Evolutionary conservation across 2,113 vertebrate genomes (phyloP).

Genomic region (Procapra przewalskii): DNA sequence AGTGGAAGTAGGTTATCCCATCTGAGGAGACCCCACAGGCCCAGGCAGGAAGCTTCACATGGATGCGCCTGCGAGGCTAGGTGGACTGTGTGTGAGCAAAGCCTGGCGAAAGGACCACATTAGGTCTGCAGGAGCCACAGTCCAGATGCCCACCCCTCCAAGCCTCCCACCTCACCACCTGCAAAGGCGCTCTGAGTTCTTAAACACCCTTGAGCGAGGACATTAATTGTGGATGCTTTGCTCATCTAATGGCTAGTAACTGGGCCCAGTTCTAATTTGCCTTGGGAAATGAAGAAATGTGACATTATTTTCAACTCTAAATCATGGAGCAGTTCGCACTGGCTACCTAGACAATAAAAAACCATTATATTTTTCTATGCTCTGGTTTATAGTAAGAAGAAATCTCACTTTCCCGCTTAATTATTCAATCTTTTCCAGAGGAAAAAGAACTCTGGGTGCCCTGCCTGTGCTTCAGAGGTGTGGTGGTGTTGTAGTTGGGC

Average conservation of each 20-base stretch:
- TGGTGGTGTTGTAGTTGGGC: background rate
- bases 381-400: background rate
- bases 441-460: background rate
- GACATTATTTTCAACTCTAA: background rate
- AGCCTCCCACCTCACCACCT: background rate
- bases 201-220: background rate
- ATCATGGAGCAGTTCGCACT: background rate
- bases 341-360: background rate
- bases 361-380: background rate
- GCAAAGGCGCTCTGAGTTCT: background rate
- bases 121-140: no score
- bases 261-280: background rate
- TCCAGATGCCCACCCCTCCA: background rate
- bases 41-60: background rate
- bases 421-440: background rate
- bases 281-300: background rate
- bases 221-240: background rate
- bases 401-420: background rate
- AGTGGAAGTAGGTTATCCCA: background rate
- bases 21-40: background rate
- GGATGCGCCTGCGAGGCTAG: fast-evolving
- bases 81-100: background rate
- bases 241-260: background rate
- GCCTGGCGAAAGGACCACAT: fast-evolving
- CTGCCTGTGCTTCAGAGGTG: background rate